Conservation (phyloP, 2,888 invertebrate species). For the Dioctria linearis region DNA sequence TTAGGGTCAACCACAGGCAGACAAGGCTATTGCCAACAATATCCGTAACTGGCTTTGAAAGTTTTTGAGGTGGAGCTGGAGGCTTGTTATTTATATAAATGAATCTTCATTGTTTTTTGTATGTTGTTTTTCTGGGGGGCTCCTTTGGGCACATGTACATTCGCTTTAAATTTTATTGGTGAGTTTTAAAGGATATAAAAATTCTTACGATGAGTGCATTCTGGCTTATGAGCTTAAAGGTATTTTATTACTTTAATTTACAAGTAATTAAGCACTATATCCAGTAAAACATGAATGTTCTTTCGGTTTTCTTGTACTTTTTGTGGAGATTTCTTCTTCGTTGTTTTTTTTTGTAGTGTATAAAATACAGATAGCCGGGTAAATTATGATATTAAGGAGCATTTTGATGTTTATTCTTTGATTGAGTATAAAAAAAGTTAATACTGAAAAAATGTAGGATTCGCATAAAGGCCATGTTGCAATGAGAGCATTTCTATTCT, state of each 20-base stretch:
- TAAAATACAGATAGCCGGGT: too few species aligned
- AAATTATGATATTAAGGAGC: too few species aligned
- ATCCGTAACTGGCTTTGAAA: constrained; percentile 6
- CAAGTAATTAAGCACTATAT: neutral
- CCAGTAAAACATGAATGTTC: neutral
- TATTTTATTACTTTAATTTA: neutral
- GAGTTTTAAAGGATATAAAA: neutral
- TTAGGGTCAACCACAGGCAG: constrained; percentile 29
- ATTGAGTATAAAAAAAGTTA: too few species aligned
- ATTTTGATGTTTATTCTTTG: too few species aligned
- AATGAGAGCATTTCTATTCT: too few species aligned
- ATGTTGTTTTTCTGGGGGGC: too few species aligned
- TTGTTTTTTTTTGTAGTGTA: too few species aligned
- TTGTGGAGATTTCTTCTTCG: too few species aligned
- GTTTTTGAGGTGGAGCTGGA: constrained; percentile 7
- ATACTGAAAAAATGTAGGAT: too few species aligned
- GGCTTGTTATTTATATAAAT: constrained; percentile 4
- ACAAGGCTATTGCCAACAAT: constrained; percentile 5
- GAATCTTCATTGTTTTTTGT: neutral
- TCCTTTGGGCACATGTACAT: too few species aligned
- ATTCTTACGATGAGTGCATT: neutral
- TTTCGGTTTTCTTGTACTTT: too few species aligned
- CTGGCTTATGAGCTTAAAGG: neutral
- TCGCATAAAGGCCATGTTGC: too few species aligned
- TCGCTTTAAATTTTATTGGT: neutral